Evolutionary conservation across 2,888 invertebrate species (phyloP), one percentile per base, ranked within the genome.

Genomic region (Onchidella celtica): DNA sequence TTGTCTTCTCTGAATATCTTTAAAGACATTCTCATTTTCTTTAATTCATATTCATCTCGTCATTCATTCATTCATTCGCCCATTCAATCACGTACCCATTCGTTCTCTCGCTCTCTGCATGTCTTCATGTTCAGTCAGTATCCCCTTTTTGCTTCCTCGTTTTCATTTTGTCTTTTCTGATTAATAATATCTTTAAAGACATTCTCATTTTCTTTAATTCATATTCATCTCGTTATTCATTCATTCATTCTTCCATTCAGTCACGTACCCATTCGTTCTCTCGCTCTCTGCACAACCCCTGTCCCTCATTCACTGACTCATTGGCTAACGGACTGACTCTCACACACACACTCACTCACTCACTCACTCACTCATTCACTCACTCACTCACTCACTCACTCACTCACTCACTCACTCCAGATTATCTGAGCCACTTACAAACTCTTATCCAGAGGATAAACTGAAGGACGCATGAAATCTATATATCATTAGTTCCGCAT

Each of bases 201-300:
- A 38, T 4, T 36, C 24, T 27, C 9, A 3, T 32, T 32, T 32
- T 34, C n/a, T n/a, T 47, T 34, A n/a, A 29, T 47, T 66, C n/a
- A 2, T 32, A 29, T 66, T 55, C n/a, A 29, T 47, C 66, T 55
- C 47, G 17, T 32, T 17, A n/a, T 63, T 17, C 38, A 47, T 29
- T 32, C 34, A n/a, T 24, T 76, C 66, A n/a, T 55, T 66, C 55
- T 76, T 32, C 32, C 24, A 21, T 14, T 66, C 68, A n/a, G 32
- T n/a, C 55, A 27, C 40, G 36, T 3, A 17, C 29, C 65, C 47
- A 17, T 61, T 32, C 36, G 29, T 32, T n/a, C 24, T 65, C 27
- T 47, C 17, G 17, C 40, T 40, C 66, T n/a, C 65, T 47, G 14
- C 55, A 27, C 29, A 14, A 47, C 66, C 65, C 17, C 17, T 29